Evolutionary conservation across 2,797 vertebrate species (phyloP).

Genomic region (Eulemur coronatus): DNA sequence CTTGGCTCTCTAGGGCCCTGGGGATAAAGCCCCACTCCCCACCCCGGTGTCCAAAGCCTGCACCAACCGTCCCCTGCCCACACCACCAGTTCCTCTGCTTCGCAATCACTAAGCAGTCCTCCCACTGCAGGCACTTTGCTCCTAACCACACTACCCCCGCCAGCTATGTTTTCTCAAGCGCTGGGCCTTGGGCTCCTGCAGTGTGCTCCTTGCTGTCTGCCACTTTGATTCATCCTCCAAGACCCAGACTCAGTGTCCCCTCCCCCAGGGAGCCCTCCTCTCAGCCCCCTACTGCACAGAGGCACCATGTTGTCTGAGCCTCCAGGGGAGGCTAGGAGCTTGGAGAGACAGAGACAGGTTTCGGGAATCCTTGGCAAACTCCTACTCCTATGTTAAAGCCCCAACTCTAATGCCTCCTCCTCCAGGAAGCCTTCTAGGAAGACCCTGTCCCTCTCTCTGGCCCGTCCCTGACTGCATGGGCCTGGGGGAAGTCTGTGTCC

Average conservation of each 20-base stretch:
- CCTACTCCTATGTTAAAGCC: neutral
- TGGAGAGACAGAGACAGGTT: neutral
- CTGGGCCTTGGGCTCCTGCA: neutral
- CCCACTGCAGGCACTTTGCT: neutral
- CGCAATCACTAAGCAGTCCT: no score
- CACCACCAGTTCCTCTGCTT: neutral
- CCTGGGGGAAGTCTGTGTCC: neutral
- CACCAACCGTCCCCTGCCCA: no score
- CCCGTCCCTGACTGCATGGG: neutral
- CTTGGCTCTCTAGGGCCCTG: neutral
- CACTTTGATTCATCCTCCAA: neutral
- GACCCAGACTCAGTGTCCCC: neutral
- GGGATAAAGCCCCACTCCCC: neutral
- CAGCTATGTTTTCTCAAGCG: neutral
- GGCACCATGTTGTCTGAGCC: neutral
- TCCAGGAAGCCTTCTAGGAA: neutral
- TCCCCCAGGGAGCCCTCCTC: neutral
- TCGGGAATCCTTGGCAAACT: neutral
- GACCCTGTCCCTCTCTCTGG: neutral
- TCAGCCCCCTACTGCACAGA: neutral
- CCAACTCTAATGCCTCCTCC: neutral
- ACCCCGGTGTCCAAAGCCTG: neutral
- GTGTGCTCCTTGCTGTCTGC: neutral
- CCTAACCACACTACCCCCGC: neutral
- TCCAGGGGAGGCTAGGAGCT: neutral